phyloP scores from a whole-genome alignment of 2,888 invertebrate species.

The Conus canariensis region DNA sequence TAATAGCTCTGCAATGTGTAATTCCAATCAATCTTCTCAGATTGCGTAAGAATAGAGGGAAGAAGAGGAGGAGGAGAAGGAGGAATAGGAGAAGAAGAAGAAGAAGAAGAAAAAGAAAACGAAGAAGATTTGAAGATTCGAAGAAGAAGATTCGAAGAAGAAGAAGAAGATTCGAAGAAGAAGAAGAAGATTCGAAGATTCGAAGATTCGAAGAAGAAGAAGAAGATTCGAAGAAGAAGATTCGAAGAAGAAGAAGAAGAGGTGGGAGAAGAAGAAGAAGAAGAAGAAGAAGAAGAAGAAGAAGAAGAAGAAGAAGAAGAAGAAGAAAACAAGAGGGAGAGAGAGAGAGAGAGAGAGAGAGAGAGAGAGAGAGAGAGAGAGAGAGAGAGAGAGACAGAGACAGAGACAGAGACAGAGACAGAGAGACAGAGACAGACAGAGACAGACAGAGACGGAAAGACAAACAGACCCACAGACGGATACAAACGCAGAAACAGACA shows the following conservation, averaged over 20 bases:
- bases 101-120: not conserved
- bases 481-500: too few relatives aligned
- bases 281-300: too few relatives aligned
- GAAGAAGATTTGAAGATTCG: not conserved
- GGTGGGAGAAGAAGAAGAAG: not conserved
- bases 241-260: not conserved
- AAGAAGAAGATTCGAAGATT: too few relatives aligned
- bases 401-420: not conserved
- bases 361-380: conserved; percentile 1
- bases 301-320: too few relatives aligned
- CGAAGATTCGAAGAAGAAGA: not conserved
- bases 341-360: not conserved
- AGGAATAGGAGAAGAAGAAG: too few relatives aligned
- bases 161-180: not conserved
- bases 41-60: too few relatives aligned
- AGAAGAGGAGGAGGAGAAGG: too few relatives aligned
- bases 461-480: not conserved
- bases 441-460: not conserved
- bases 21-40: too few relatives aligned
- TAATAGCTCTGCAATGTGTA: too few relatives aligned
- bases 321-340: conserved; percentile 24
- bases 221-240: not conserved
- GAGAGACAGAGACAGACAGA: not conserved
- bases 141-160: not conserved
- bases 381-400: not conserved